phyloP scores from a whole-genome alignment of 2,888 invertebrate genomes.

The Spialia ferax region DNA sequence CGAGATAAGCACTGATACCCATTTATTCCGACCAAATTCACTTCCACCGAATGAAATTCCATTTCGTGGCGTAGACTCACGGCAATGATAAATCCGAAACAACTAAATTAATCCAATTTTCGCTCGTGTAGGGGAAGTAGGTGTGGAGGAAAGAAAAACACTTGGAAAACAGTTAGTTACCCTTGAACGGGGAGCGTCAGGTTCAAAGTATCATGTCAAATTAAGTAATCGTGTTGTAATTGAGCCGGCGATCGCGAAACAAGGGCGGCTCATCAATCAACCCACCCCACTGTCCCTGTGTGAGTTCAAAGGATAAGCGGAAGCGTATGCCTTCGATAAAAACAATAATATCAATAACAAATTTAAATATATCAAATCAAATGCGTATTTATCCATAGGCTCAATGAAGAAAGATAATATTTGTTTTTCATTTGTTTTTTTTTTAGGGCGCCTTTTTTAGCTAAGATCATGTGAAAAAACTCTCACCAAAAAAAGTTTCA shows the following conservation, averaged over 20 bases:
- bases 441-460: too few species aligned
- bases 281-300: constrained; percentile 56
- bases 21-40: background rate
- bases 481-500: too few species aligned
- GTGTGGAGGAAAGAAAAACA: constrained; percentile 33
- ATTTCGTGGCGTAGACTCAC: background rate
- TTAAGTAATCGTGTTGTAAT: constrained; percentile 81
- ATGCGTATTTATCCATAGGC: too few species aligned
- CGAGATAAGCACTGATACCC: background rate
- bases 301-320: constrained; percentile 42
- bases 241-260: constrained; percentile 76
- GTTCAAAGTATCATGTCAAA: constrained; percentile 77
- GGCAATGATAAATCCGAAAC: constrained; percentile 7
- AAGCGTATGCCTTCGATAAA: constrained; percentile 39
- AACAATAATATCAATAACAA: too few species aligned
- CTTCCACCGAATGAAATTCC: background rate
- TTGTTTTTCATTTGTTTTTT: too few species aligned
- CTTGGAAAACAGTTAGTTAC: constrained; percentile 50
- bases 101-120: constrained; percentile 20
- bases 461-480: too few species aligned
- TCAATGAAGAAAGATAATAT: too few species aligned
- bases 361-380: too few species aligned
- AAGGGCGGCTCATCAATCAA: constrained; percentile 81
- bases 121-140: constrained; percentile 10
- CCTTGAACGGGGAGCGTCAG: constrained; percentile 56